phyloP scores from a whole-genome alignment of 2,797 vertebrate species.

The Sebastes cheni region DNA sequence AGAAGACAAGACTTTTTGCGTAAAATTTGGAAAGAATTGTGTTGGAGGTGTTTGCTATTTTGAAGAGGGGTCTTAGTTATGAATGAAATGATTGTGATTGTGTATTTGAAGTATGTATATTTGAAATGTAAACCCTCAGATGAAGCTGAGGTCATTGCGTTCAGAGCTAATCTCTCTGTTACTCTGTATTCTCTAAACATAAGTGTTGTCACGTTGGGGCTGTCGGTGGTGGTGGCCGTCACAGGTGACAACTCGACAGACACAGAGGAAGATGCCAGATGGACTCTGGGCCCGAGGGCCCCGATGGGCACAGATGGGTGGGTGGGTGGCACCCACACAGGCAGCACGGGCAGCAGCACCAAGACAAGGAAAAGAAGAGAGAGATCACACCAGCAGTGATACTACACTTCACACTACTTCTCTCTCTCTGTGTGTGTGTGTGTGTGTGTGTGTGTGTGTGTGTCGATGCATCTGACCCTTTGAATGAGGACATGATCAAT shows the following conservation, averaged over 20 bases:
- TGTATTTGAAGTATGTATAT: not conserved
- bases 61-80: not conserved
- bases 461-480: constrained; percentile 29
- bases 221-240: constrained; percentile 20
- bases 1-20: not conserved
- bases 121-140: not conserved
- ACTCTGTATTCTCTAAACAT: not conserved
- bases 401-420: constrained; percentile 42
- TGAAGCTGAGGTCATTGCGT: not conserved
- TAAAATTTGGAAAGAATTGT: not conserved
- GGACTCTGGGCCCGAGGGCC: constrained; percentile 65
- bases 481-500: constrained; percentile 17
- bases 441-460: constrained; percentile 25
- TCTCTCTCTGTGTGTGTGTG: constrained; percentile 4
- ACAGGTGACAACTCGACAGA: constrained; percentile 79
- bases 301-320: constrained; percentile 75
- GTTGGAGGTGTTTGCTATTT: not conserved
- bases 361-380: constrained; percentile 41
- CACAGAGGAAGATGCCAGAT: constrained; percentile 78
- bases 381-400: constrained; percentile 38
- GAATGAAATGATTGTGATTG: not conserved
- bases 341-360: constrained; percentile 48
- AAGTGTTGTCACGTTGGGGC: constrained; percentile 7
- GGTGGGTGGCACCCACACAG: constrained; percentile 76
- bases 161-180: not conserved